A percentile compares a stretch with the other conserved stretches of the same genome.
Evolutionary conservation across 2,797 vertebrate species (phyloP).

Genomic region (Austrolebias charrua): DNA sequence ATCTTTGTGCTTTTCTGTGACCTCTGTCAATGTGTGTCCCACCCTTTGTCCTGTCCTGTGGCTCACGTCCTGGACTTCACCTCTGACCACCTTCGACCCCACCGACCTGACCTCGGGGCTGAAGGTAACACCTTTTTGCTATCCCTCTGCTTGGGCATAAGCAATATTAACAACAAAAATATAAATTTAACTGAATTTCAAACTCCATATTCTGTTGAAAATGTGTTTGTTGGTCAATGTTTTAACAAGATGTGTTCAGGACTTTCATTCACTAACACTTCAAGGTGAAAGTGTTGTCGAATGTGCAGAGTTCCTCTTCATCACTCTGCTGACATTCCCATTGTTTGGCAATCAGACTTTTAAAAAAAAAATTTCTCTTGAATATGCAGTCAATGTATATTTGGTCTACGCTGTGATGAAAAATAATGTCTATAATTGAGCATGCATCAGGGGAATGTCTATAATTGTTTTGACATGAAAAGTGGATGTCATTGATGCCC

Average conservation of each 20-base stretch:
- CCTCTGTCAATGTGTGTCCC: slow-evolving; percentile 69
- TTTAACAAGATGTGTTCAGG: slow-evolving; percentile 58
- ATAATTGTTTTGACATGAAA: slow-evolving; percentile 35
- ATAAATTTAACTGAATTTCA: slow-evolving; percentile 5
- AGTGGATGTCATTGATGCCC: slow-evolving; percentile 39
- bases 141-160: slow-evolving; percentile 69
- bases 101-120: slow-evolving; percentile 66
- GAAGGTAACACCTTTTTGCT: slow-evolving; percentile 81
- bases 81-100: slow-evolving; percentile 73
- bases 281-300: slow-evolving; percentile 72
- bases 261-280: slow-evolving; percentile 69
- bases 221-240: slow-evolving; percentile 69
- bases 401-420: slow-evolving; percentile 15
- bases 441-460: no score
- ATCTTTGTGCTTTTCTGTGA: slow-evolving; percentile 63
- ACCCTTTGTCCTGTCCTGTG: slow-evolving; percentile 75
- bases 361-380: slow-evolving; percentile 7
- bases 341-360: slow-evolving; percentile 80
- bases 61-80: slow-evolving; percentile 76
- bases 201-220: slow-evolving; percentile 58
- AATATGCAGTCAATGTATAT: slow-evolving; percentile 1
- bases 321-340: slow-evolving; percentile 83
- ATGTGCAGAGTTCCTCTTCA: slow-evolving; percentile 81
- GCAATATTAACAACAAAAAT: slow-evolving; percentile 28
- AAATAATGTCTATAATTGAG: slow-evolving; percentile 34